Evolutionary conservation across 1,140 invertebrate genomes (phyloP).

Genomic region (Ctenoplectra terminalis): DNA sequence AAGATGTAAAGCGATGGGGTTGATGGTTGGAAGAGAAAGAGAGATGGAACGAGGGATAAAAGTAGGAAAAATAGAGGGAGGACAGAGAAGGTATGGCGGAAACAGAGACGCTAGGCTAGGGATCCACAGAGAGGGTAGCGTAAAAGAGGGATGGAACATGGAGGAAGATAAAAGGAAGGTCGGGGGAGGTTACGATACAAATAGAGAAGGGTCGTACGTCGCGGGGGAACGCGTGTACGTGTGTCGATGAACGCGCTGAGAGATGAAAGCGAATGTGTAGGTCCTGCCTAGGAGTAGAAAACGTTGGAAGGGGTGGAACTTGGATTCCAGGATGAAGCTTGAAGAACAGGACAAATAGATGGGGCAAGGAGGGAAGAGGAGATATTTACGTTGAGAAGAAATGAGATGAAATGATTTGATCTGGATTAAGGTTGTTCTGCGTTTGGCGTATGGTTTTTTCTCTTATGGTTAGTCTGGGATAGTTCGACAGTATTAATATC

Average conservation of each 20-base stretch:
- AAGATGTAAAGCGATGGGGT: neutral
- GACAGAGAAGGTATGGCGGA: neutral
- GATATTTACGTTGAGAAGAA: neutral
- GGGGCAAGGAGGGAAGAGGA: neutral
- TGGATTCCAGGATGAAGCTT: neutral
- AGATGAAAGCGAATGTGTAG: constrained; percentile 14
- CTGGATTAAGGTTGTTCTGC: neutral
- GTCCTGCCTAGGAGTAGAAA: neutral
- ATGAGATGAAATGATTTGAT: constrained; percentile 9
- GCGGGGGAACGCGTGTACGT: neutral
- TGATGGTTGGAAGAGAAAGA: neutral
- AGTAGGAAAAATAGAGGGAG: neutral
- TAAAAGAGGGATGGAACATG: constrained; percentile 24
- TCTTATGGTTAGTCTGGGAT: too few relatives aligned
- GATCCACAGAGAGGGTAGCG: constrained; percentile 17
- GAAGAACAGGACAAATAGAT: constrained; percentile 13
- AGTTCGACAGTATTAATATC: too few relatives aligned
- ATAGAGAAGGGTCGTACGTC: constrained; percentile 41
- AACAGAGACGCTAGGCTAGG: constrained; percentile 31
- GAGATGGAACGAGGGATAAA: constrained; percentile 1
- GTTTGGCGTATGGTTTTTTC: too few relatives aligned
- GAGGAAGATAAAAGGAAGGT: constrained; percentile 40
- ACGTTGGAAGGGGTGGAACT: neutral
- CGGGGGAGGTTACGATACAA: constrained; percentile 48
- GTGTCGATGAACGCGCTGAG: neutral